phyloP scores from a whole-genome alignment of 2,888 invertebrate genomes.

The Apocheima hispidaria region DNA sequence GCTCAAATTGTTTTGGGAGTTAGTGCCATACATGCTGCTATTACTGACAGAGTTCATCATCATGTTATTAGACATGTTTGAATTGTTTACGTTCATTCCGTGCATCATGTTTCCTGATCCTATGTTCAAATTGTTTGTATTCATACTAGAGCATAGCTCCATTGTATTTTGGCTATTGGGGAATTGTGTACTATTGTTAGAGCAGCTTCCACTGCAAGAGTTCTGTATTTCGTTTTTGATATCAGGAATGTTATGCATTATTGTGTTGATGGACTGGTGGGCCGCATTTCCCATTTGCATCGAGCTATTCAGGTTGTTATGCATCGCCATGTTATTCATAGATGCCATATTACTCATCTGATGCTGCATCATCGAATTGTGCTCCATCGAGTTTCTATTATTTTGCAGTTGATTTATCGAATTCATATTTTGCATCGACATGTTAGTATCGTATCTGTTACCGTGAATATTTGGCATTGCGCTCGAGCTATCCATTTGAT shows the following conservation, averaged over 20 bases:
- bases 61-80: constrained; percentile 73
- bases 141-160: constrained; percentile 77
- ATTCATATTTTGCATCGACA: constrained; percentile 76
- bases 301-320: constrained; percentile 68
- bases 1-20: constrained; percentile 66
- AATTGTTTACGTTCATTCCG: constrained; percentile 71
- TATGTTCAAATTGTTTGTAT: constrained; percentile 70
- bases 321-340: constrained; percentile 78
- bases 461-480: constrained; percentile 70
- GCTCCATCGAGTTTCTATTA: constrained; percentile 76
- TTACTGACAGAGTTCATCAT: constrained; percentile 75
- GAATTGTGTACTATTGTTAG: constrained; percentile 72
- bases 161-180: constrained; percentile 70
- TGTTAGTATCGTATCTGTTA: constrained; percentile 76
- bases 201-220: constrained; percentile 78
- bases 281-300: constrained; percentile 76
- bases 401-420: constrained; percentile 77
- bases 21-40: constrained; percentile 67
- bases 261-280: constrained; percentile 73
- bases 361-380: constrained; percentile 77
- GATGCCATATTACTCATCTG: constrained; percentile 73
- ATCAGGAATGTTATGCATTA: constrained; percentile 82
- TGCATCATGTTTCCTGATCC: constrained; percentile 74
- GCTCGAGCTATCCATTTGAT: constrained; percentile 73
- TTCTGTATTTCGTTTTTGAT: constrained; percentile 81